Percentiles rank a stretch among this genome's conserved stretches.
phyloP scores from a whole-genome alignment of 2,888 invertebrate genomes.

The Helicoverpa assulta region DNA sequence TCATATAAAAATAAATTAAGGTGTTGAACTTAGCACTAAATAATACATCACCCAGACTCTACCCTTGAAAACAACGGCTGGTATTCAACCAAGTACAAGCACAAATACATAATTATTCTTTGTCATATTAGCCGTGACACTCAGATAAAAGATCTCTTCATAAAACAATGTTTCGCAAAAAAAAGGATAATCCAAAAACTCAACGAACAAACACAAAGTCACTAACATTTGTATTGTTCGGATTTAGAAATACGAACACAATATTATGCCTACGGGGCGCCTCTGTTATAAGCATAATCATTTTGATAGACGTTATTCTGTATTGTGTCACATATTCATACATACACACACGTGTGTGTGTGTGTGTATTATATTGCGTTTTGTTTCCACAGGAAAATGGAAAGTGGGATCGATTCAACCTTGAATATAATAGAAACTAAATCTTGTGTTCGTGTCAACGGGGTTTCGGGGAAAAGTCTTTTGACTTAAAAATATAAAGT shows the following conservation, averaged over 20 bases:
- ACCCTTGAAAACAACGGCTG: not conserved
- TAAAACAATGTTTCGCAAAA: not conserved
- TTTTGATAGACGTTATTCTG: slow-evolving; percentile 57
- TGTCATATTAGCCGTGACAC: not conserved
- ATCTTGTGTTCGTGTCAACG: slow-evolving; percentile 21
- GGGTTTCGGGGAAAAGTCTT: not conserved
- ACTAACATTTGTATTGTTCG: slow-evolving; percentile 36
- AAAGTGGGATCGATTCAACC: slow-evolving; percentile 34
- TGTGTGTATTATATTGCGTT: slow-evolving; percentile 51
- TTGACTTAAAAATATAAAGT: not conserved
- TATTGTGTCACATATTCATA: slow-evolving; percentile 40
- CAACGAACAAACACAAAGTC: slow-evolving; percentile 12
- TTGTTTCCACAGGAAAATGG: slow-evolving; percentile 48
- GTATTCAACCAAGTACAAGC: not conserved
- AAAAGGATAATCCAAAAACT: not conserved
- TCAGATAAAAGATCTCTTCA: slow-evolving; percentile 1
- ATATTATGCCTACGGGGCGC: slow-evolving; percentile 52
- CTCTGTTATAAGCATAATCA: slow-evolving; percentile 57
- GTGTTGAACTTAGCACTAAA: not conserved
- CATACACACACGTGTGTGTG: not conserved
- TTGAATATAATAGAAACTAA: slow-evolving; percentile 40
- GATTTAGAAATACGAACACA: slow-evolving; percentile 29
- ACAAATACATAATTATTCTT: not conserved
- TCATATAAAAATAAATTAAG: too few species aligned
- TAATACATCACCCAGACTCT: not conserved